Base-by-base conservation (phyloP, 2,113 vertebrate species). In the Lethenteron reissneri region DNA sequence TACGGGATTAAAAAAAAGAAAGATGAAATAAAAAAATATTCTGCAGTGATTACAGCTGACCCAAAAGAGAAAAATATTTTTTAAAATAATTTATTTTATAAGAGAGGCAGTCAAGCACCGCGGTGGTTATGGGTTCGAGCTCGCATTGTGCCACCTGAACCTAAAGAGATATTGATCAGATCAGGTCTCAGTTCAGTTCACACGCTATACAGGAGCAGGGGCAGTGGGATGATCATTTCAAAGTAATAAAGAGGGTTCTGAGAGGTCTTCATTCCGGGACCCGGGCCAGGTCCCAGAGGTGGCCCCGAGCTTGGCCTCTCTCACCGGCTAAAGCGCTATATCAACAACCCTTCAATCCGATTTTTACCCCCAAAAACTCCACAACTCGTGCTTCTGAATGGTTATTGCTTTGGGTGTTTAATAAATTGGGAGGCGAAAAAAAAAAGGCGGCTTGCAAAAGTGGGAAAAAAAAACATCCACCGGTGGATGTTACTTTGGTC, bases 111-210 rank as follows among this genome's bases (percentile, higher is more conserved):
- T 68, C 64, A 68, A 68, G 64, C 64, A 68, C n/a, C 25, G n/a
- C n/a, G 64, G 64, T 8, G 64, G 64, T 25, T 17, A 68, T 17
- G n/a, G 64, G 25, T 68, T 68, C 64, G 25, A 68, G 64, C 25
- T 68, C n/a, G 64, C 64, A 68, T 25, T 17, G 64, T 25, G 25
- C 25, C 25, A 25, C 64, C 25, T 25, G 25, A n/a, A n/a, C 25
- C 64, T 68, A 68, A 68, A 68, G 25, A 68, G 64, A 68, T 68
- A 68, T 68, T 68, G 64, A 68, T 68, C 64, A 68, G n/a, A 68
- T 17, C 64, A 17, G 64, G n/a, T 68, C 25, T 25, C 64, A 68
- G n/a, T 68, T 68, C 64, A 68, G 64, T 25, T 68, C 25, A 25
- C 64, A 68, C n/a, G 8, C n/a, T 5, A 64, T n/a, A 68, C n/a